Evolutionary conservation across 2,113 vertebrate species (phyloP).

Genomic region (Henicopernis longicauda): DNA sequence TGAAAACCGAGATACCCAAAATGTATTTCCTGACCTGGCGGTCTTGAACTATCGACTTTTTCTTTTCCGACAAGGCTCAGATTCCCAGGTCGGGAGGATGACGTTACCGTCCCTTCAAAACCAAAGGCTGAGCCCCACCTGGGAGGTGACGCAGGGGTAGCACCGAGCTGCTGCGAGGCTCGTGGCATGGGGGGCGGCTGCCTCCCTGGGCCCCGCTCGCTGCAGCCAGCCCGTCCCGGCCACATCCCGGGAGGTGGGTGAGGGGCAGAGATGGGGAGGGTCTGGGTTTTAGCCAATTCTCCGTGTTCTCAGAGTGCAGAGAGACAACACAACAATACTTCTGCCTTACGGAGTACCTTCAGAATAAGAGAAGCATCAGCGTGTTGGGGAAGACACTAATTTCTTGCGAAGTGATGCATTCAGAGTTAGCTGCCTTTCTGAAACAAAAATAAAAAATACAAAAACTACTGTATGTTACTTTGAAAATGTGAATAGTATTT

Average conservation of each 20-base stretch:
- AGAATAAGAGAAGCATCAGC: slow-evolving; percentile 26
- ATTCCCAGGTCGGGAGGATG: accelerated
- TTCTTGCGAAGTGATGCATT: slow-evolving; percentile 67
- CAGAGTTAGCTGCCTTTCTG: slow-evolving; percentile 83
- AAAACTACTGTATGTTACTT: slow-evolving; percentile 86
- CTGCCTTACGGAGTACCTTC: slow-evolving; percentile 51
- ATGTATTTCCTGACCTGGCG: background rate
- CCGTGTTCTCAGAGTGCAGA: background rate
- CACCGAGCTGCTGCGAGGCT: background rate
- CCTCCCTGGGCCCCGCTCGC: background rate
- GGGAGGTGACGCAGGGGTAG: background rate
- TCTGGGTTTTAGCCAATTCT: background rate
- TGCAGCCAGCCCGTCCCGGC: background rate
- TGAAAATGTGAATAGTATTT: slow-evolving; percentile 99
- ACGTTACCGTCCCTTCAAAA: background rate
- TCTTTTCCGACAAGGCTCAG: background rate
- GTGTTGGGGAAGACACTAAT: slow-evolving; percentile 40
- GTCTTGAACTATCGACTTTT: background rate
- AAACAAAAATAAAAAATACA: slow-evolving; percentile 63
- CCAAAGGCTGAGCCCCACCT: background rate
- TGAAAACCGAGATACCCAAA: background rate
- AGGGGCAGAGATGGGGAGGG: background rate
- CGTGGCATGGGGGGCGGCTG: accelerated
- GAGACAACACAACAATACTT: background rate
- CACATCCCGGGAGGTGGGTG: background rate